Conservation (phyloP, 1,140 invertebrate species). For the Drosophila hydei region DNA sequence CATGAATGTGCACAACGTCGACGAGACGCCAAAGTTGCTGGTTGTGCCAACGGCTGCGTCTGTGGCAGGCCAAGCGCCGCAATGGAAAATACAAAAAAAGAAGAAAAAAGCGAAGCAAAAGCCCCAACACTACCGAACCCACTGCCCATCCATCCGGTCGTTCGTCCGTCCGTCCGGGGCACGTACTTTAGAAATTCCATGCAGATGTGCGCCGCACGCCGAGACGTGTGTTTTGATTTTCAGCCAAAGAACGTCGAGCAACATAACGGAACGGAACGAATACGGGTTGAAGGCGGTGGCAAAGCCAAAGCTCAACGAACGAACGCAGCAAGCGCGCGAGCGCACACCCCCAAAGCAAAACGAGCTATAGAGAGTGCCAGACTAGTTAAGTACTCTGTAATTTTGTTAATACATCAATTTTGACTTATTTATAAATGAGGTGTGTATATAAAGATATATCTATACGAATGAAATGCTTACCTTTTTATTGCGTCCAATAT, state of each 20-base stretch:
- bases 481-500: too few species aligned
- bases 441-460: not conserved
- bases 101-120: slow-evolving; percentile 11
- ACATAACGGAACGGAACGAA: not conserved
- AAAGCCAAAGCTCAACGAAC: slow-evolving; percentile 72
- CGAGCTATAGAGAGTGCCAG: slow-evolving; percentile 20
- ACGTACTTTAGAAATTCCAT: slow-evolving; percentile 82
- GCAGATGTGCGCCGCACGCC: slow-evolving; percentile 81
- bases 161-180: slow-evolving; percentile 60
- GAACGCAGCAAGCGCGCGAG: slow-evolving; percentile 16
- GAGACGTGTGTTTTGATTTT: slow-evolving; percentile 83
- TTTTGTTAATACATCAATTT: too few species aligned
- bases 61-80: slow-evolving; percentile 51
- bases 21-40: slow-evolving; percentile 69
- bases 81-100: slow-evolving; percentile 29
- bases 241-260: slow-evolving; percentile 51
- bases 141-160: slow-evolving; percentile 28
- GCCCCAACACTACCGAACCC: slow-evolving; percentile 11
- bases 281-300: slow-evolving; percentile 4
- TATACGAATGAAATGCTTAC: not conserved
- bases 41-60: slow-evolving; percentile 60
- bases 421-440: not conserved
- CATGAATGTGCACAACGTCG: slow-evolving; percentile 62
- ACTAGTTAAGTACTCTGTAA: not conserved
- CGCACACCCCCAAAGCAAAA: slow-evolving; percentile 52